A percentile compares a stretch with the other conserved stretches of the same genome.
Evolutionary conservation across 2,888 invertebrate genomes (phyloP).

Genomic region (Hemithea aestivaria): DNA sequence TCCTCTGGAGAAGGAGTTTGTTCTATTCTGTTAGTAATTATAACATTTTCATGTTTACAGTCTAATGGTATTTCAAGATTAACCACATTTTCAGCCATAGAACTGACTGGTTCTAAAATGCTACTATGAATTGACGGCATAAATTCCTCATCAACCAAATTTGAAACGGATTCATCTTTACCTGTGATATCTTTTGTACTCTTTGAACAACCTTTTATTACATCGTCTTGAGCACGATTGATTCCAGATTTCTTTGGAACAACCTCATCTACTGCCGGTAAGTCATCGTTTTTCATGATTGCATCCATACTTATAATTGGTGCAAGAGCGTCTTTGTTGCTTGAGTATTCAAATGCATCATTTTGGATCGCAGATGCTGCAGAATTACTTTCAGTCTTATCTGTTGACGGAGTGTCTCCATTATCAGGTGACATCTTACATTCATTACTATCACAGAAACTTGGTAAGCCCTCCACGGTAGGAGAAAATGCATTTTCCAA

Average conservation of each 20-base stretch:
- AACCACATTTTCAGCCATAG: conserved; percentile 71
- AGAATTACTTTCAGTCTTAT: conserved; percentile 76
- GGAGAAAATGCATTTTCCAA: conserved; percentile 82
- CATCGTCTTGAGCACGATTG: conserved; percentile 33
- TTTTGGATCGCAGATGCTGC: conserved; percentile 75
- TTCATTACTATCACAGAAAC: conserved; percentile 65
- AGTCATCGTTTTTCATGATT: conserved; percentile 44
- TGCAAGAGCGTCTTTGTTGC: conserved; percentile 41
- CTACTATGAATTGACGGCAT: conserved; percentile 81
- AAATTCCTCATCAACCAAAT: conserved; percentile 79
- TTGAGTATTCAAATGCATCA: conserved; percentile 58
- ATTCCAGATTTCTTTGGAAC: conserved; percentile 25
- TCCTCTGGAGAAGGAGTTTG: conserved; percentile 93
- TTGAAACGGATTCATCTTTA: conserved; percentile 48
- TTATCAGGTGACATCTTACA: conserved; percentile 70
- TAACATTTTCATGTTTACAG: conserved; percentile 64
- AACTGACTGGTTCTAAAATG: conserved; percentile 79
- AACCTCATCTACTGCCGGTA: conserved; percentile 26
- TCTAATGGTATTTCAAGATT: conserved; percentile 77
- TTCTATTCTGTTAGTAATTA: conserved; percentile 78
- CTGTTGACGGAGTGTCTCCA: conserved; percentile 77
- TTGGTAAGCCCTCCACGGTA: conserved; percentile 81
- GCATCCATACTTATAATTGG: conserved; percentile 52
- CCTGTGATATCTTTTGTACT: conserved; percentile 29
- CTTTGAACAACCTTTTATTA: conserved; percentile 29